Conservation (phyloP, 2,797 vertebrate genomes). For the Coluber constrictor region DNA sequence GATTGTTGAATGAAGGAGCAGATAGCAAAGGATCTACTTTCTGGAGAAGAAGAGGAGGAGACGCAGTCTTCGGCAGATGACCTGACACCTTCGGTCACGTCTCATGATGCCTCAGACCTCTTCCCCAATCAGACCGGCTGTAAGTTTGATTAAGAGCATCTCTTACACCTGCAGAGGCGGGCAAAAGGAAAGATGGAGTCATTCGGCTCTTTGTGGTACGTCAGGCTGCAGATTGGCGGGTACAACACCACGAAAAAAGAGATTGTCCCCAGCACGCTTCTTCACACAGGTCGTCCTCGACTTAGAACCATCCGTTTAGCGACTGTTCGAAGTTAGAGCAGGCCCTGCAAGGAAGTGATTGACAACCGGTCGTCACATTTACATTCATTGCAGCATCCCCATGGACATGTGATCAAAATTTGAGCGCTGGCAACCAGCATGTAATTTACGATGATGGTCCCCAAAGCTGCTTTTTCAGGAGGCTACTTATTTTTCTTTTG, state of each 20-base stretch:
- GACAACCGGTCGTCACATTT: not conserved
- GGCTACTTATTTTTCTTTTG: too few relatives aligned
- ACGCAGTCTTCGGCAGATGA: conserved; percentile 82
- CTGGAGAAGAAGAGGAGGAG: conserved; percentile 83
- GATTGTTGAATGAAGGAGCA: conserved; percentile 77
- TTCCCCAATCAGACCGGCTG: conserved; percentile 71
- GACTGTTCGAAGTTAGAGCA: not conserved
- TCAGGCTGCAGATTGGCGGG: not conserved
- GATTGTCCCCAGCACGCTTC: not conserved
- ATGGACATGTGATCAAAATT: too few relatives aligned
- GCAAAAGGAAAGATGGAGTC: not conserved
- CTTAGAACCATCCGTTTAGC: not conserved
- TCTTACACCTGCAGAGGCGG: not conserved
- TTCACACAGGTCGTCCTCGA: not conserved
- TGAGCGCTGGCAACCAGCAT: too few relatives aligned
- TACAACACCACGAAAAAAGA: not conserved
- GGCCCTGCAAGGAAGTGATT: not conserved
- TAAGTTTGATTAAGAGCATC: conserved; percentile 56
- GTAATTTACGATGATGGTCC: too few relatives aligned
- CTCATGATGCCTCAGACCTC: conserved; percentile 83
- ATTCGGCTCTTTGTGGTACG: not conserved
- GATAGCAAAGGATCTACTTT: conserved; percentile 86
- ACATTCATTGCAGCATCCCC: too few relatives aligned
- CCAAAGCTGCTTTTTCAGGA: too few relatives aligned
- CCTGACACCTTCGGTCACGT: conserved; percentile 84